Conservation (phyloP, 37 sponge, comb jelly and placozoan genomes). For the Cladorhizidae sp. region DNA sequence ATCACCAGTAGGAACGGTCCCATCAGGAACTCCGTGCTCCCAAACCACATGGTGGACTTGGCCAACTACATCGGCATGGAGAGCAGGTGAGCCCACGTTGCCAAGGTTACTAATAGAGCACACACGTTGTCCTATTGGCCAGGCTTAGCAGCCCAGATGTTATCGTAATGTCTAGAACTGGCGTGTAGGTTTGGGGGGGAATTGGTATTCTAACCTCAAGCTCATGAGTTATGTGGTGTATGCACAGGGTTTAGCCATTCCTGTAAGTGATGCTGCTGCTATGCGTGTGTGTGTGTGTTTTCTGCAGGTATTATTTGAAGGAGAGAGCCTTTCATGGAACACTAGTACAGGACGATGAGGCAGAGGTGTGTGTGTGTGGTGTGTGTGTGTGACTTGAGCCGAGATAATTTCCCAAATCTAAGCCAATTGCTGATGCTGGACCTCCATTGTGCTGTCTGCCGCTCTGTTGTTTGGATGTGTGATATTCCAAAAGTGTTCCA, state of each 20-base stretch:
- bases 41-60: conserved; percentile 63
- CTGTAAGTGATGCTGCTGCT: neutral
- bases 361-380: conserved; percentile 30
- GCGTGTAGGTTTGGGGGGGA: no score
- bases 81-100: conserved; percentile 67
- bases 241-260: no score
- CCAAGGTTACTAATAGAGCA: no score
- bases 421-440: no score
- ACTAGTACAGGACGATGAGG: conserved; percentile 67
- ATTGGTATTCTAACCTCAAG: no score
- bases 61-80: conserved; percentile 65
- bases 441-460: no score
- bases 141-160: no score
- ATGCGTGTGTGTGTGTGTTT: neutral
- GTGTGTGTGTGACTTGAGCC: neutral
- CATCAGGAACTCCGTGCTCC: conserved; percentile 73
- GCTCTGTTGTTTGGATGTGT: no score
- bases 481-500: no score
- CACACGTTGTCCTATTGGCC: no score
- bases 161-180: no score
- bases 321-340: conserved; percentile 71
- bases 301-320: conserved; percentile 60
- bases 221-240: no score
- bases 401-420: neutral
- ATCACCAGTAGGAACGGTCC: conserved; percentile 66